Base-by-base conservation (phyloP, 1,140 invertebrate species). In the Aricia agestis region DNA sequence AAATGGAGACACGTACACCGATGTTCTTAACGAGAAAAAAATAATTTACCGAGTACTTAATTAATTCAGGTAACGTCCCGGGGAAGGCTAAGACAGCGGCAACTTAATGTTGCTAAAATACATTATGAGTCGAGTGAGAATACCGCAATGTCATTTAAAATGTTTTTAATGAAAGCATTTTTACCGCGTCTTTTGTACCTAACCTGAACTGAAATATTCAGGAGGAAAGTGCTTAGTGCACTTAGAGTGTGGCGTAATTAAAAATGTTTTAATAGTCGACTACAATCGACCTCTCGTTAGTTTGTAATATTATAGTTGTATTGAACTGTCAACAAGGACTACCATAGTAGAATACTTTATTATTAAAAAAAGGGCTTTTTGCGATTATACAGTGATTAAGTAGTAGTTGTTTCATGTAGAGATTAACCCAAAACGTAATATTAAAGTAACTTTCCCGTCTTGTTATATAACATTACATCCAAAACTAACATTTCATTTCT, bases 11-110 rank as follows among this genome's bases (percentile, higher is more conserved):
- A 73, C 69, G 57, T 65, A 70, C 59, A 72, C 42, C 70, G 61
- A 76, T 72, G 72, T 76, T 68, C 57, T 70, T 71, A 67, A 68
- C 74, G 70, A 71, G 71, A 70, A 74, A 79, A 80, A 80, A 82
- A 80, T 83, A 80, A 83, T 83, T 80, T 78, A 78, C 72, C 75
- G 66, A 72, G 70, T 83, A n/a, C n/a, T n/a, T n/a, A 80, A 83
- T 83, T 79, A 83, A 83, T 82, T 82, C 78, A 83, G 78, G 82
- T 78, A 75, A 78, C 74, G 74, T 79, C 75, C 72, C 72, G 71
- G 61, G 67, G 59, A 69, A 68, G 66, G 67, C 68, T 77, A 76
- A 78, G 78, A 79, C 74, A 76, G 77, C 72, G 52, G 72, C 68
- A 72, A 79, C 77, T 78, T 78, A 79, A 75, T 68, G 77, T 68